Percentiles rank a stretch among this genome's conserved stretches.
Evolutionary conservation across 2,797 vertebrate genomes (phyloP).

Genomic region (Zenarchopterus dispar): DNA sequence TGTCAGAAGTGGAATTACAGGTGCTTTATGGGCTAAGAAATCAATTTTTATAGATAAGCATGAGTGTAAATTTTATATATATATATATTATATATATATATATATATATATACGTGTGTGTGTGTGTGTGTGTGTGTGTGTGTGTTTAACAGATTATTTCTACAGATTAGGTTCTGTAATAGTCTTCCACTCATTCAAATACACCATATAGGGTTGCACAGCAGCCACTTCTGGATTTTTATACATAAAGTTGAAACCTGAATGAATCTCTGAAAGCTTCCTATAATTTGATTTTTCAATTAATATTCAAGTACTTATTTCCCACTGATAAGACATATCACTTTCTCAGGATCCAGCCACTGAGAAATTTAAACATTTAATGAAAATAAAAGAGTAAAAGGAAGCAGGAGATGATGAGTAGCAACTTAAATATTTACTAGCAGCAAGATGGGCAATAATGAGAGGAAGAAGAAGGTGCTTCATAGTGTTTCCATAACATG

Average conservation of each 20-base stretch:
- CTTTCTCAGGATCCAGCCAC: conserved; percentile 61
- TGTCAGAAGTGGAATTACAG: too few species aligned
- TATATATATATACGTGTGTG: too few species aligned
- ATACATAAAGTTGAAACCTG: neutral
- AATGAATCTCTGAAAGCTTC: too few species aligned
- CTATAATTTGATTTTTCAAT: conserved; percentile 2
- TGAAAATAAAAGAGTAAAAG: conserved; percentile 7
- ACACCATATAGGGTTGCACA: neutral
- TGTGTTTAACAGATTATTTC: too few species aligned
- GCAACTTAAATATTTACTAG: conserved; percentile 23
- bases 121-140: too few species aligned
- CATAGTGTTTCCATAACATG: conserved; percentile 48
- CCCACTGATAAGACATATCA: neutral
- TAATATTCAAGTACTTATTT: neutral
- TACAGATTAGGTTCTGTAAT: neutral
- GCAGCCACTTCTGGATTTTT: conserved; percentile 1
- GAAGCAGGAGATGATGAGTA: conserved; percentile 3
- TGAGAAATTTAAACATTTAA: conserved; percentile 32
- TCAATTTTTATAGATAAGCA: too few species aligned
- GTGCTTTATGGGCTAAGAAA: neutral
- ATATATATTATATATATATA: too few species aligned
- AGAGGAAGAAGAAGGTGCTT: conserved; percentile 24
- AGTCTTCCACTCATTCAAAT: neutral
- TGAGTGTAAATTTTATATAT: neutral
- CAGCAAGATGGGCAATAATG: conserved; percentile 37